These are phyloP conservation scores for Yasuhikotakia modesta DNA, from an alignment of 2,797 vertebrate species.

Conservation along the genomic window DNA sequence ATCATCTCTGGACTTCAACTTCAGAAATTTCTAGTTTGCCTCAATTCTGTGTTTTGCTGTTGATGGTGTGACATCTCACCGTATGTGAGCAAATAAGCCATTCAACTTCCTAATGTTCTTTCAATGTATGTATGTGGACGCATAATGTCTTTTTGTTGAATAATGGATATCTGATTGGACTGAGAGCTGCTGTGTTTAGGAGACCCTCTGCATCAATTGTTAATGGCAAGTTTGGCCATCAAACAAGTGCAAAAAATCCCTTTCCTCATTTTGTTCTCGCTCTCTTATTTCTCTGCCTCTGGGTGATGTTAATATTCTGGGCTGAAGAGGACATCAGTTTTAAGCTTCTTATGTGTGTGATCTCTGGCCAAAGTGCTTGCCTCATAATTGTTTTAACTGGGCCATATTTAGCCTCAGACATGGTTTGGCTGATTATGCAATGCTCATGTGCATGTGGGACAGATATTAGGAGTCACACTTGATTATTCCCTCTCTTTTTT, in stretches of 20 bases:
- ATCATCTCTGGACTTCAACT: neutral
- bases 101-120: neutral
- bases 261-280: constrained; percentile 10
- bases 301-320: constrained; percentile 30
- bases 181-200: constrained; percentile 71
- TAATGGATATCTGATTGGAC: constrained; percentile 78
- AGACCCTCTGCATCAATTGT: constrained; percentile 74
- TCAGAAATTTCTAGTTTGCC: neutral
- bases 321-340: constrained; percentile 48
- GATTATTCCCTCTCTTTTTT: constrained; percentile 7
- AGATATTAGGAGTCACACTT: constrained; percentile 38
- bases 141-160: constrained; percentile 65
- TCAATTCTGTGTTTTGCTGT: neutral
- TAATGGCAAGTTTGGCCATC: constrained; percentile 67
- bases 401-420: constrained; percentile 79
- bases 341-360: constrained; percentile 32
- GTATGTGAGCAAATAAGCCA: constrained; percentile 18
- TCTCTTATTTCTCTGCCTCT: constrained; percentile 13
- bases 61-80: neutral
- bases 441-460: constrained; percentile 62
- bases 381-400: constrained; percentile 77
- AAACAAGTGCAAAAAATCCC: neutral
- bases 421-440: constrained; percentile 73
- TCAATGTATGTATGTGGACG: neutral
- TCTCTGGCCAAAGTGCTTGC: constrained; percentile 63